phyloP scores from a whole-genome alignment of 2,888 invertebrate genomes.

The Masnerella sp. region DNA sequence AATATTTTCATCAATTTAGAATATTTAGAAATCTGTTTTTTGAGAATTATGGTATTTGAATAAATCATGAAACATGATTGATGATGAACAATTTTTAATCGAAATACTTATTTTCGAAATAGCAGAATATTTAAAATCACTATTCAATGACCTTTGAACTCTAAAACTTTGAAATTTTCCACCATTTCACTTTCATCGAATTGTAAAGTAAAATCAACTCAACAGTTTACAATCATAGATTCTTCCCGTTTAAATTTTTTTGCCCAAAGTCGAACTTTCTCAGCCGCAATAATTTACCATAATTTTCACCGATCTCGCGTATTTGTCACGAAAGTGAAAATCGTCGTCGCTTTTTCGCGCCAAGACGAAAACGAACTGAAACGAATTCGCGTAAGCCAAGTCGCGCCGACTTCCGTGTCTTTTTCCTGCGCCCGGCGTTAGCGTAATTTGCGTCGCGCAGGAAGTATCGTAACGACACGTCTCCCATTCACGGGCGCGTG shows the following conservation, averaged over 20 bases:
- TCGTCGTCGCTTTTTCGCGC: slow-evolving; percentile 1
- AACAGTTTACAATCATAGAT: slow-evolving; percentile 6
- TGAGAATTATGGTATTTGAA: no score
- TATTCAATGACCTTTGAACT: no score
- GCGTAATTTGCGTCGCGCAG: slow-evolving; percentile 65
- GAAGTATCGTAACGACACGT: slow-evolving; percentile 76
- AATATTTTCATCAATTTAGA: no score
- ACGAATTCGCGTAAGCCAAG: slow-evolving; percentile 8
- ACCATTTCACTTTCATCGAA: slow-evolving; percentile 13
- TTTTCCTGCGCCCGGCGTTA: slow-evolving; percentile 38
- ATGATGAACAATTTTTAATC: no score
- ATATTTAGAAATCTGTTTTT: no score
- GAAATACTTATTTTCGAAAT: no score
- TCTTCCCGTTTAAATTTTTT: slow-evolving; percentile 5
- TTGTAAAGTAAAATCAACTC: slow-evolving; percentile 3
- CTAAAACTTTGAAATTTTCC: slow-evolving; percentile 7
- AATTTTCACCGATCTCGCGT: slow-evolving; percentile 13
- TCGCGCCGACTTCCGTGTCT: slow-evolving; percentile 39
- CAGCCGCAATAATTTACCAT: slow-evolving; percentile 11
- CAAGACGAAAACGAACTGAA: slow-evolving; percentile 9
- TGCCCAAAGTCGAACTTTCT: background rate
- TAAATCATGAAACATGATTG: no score
- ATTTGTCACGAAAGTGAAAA: slow-evolving; percentile 39
- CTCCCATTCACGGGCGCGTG: slow-evolving; percentile 69
- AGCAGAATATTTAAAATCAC: no score